Conservation (phyloP, 2,888 invertebrate genomes). For the Sympetrum striolatum region DNA sequence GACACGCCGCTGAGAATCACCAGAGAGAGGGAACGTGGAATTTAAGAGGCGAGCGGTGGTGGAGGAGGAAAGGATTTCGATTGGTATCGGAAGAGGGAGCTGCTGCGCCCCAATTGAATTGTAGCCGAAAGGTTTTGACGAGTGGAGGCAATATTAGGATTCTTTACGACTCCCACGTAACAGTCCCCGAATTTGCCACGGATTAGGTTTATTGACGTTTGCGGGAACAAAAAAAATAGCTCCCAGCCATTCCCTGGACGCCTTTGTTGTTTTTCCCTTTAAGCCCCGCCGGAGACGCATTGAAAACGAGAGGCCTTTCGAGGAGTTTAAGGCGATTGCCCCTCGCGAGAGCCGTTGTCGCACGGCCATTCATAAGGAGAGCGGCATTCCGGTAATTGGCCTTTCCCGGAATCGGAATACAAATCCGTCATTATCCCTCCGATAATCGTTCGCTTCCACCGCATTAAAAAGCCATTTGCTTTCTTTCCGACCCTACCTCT, state of each 20-base stretch:
- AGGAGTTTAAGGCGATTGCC: not conserved
- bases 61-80: not conserved
- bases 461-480: not conserved
- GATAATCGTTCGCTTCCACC: not conserved
- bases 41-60: not conserved
- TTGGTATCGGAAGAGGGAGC: not conserved
- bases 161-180: not conserved
- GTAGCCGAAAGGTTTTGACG: not conserved
- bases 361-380: not conserved
- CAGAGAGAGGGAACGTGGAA: not conserved
- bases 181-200: not conserved
- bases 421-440: not conserved
- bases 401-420: not conserved
- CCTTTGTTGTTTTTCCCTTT: not conserved
- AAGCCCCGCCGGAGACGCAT: not conserved
- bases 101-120: slow-evolving; percentile 1
- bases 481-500: not conserved
- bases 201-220: not conserved
- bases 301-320: not conserved
- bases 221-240: too few species aligned
- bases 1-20: too few species aligned
- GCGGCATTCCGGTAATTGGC: not conserved
- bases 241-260: too few species aligned
- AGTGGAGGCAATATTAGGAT: not conserved
- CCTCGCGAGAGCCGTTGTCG: too few species aligned